Percentiles rank a stretch among this genome's conserved stretches.
phyloP scores from a whole-genome alignment of 2,113 vertebrate species.

The Sapajus apella region DNA sequence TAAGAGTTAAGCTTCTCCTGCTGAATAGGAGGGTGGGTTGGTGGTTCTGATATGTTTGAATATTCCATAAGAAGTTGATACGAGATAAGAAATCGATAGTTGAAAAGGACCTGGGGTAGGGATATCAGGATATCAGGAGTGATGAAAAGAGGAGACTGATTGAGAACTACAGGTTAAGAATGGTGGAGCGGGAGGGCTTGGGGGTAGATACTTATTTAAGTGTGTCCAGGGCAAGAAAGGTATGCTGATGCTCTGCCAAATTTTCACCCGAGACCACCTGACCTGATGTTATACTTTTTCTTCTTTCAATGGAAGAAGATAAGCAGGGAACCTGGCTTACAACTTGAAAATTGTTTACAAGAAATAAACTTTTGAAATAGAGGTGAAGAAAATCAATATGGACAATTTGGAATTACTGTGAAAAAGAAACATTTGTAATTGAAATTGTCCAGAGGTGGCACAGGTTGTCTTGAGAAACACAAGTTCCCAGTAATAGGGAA shows the following conservation, averaged over 20 bases:
- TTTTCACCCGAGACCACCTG: not conserved
- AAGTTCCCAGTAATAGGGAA: not conserved
- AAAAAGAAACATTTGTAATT: constrained; percentile 4
- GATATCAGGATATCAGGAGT: constrained; percentile 60
- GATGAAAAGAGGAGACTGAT: constrained; percentile 57
- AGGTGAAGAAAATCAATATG: not conserved
- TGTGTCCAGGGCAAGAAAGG: not conserved
- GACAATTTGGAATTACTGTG: not conserved
- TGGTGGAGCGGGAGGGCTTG: not conserved
- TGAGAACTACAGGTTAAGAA: constrained; percentile 50
- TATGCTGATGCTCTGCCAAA: not conserved
- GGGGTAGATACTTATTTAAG: not conserved
- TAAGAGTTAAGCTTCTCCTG: not conserved
- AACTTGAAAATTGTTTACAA: not conserved
- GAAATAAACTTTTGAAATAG: constrained; percentile 38
- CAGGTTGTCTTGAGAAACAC: not conserved
- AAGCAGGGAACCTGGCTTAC: not conserved
- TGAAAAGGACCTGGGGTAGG: constrained; percentile 55
- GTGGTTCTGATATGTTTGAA: not conserved
- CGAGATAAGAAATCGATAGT: constrained; percentile 65
- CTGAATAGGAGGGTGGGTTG: not conserved
- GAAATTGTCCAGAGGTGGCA: not conserved
- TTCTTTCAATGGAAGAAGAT: not conserved
- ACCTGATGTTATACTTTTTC: not conserved
- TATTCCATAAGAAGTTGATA: constrained; percentile 52